A percentile compares a stretch with the other conserved stretches of the same genome.
Conservation (phyloP, 2,113 vertebrate species). For the Gobio gobio region DNA sequence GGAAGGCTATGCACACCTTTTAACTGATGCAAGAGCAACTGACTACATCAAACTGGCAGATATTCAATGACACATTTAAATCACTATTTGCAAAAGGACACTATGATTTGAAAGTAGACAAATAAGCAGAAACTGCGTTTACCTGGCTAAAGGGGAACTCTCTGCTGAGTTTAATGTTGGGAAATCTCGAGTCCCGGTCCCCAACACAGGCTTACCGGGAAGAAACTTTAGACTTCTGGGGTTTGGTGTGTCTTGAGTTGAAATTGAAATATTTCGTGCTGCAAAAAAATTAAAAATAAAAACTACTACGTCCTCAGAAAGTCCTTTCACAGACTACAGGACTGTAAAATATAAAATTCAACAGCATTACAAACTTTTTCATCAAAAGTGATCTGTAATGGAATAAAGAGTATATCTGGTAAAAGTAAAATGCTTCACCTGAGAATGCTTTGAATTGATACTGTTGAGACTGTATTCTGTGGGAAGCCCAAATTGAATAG, state of each 20-base stretch:
- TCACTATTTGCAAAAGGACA: background rate
- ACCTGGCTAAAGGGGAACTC: slow-evolving; percentile 79
- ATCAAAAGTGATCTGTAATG: background rate
- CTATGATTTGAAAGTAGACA: background rate
- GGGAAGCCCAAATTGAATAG: slow-evolving; percentile 53
- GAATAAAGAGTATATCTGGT: background rate
- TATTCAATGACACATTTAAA: background rate
- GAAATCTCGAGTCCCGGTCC: slow-evolving; percentile 78
- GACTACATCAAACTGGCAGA: background rate
- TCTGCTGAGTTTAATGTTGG: slow-evolving; percentile 71
- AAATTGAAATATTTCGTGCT: slow-evolving; percentile 75
- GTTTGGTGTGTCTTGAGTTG: slow-evolving; percentile 82
- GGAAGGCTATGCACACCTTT: background rate
- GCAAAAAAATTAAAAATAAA: background rate
- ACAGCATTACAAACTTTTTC: background rate
- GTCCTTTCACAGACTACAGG: too few relatives aligned
- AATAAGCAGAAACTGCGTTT: background rate
- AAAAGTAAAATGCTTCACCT: slow-evolving; percentile 57
- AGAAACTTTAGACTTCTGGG: slow-evolving; percentile 82
- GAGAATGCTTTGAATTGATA: slow-evolving; percentile 44
- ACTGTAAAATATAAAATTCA: background rate
- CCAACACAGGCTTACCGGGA: slow-evolving; percentile 77
- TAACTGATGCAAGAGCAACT: too few relatives aligned
- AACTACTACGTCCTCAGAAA: background rate
- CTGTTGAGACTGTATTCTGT: slow-evolving; percentile 31